These are phyloP conservation scores for Macrosoma leucophasiata DNA, from an alignment of 2,888 invertebrate genomes.

Conservation along the genomic window DNA sequence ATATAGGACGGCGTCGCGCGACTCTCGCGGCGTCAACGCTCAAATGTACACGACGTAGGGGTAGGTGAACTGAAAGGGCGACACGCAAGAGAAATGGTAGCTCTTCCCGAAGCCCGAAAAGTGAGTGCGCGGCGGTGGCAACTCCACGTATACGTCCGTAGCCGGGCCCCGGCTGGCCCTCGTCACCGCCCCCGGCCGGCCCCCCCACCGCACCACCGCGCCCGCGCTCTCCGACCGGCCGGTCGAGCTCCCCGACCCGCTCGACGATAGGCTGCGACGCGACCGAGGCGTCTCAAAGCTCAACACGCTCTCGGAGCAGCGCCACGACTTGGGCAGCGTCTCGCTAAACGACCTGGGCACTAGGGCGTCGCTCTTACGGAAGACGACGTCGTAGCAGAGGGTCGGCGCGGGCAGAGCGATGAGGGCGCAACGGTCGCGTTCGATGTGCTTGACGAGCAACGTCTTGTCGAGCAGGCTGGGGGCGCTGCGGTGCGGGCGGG, in stretches of 20 bases:
- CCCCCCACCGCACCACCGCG: constrained; percentile 62
- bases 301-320: constrained; percentile 61
- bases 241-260: constrained; percentile 51
- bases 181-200: constrained; percentile 70
- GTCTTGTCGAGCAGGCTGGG: constrained; percentile 64
- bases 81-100: constrained; percentile 73
- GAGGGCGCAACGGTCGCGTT: constrained; percentile 61
- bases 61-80: constrained; percentile 68
- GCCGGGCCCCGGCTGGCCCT: constrained; percentile 70
- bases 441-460: constrained; percentile 58
- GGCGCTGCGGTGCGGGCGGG: constrained; percentile 51
- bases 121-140: constrained; percentile 68
- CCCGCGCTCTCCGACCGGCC: constrained; percentile 49
- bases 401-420: constrained; percentile 64
- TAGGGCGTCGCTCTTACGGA: constrained; percentile 43
- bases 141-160: constrained; percentile 63
- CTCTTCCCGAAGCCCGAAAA: constrained; percentile 71
- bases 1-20: constrained; percentile 76
- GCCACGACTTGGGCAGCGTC: constrained; percentile 59
- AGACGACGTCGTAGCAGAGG: constrained; percentile 60
- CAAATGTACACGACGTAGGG: constrained; percentile 68
- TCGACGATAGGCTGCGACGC: constrained; percentile 43
- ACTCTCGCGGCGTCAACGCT: constrained; percentile 75
- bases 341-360: constrained; percentile 57
- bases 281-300: constrained; percentile 51